These are phyloP conservation scores for Barbus barbus DNA, from an alignment of 2,113 vertebrate genomes.

Conservation along the genomic window DNA sequence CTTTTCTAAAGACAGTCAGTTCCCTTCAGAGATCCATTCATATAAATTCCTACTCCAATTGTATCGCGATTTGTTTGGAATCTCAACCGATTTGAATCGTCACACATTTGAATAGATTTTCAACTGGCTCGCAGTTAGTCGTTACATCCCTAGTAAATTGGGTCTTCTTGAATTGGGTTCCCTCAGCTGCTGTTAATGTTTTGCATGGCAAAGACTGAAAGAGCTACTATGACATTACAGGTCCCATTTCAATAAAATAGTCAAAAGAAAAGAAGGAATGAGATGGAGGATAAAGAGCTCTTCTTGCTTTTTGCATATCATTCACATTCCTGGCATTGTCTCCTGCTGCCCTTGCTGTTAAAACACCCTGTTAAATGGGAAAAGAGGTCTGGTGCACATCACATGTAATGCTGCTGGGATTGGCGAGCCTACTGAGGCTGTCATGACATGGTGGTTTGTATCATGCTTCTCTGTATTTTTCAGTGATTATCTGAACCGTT, in stretches of 20 bases:
- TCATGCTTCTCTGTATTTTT: slow-evolving; percentile 20
- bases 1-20: too few species aligned
- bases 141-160: too few species aligned
- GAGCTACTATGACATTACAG: background rate
- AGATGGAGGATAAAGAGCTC: slow-evolving; percentile 35
- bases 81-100: too few species aligned
- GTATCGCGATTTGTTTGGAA: too few species aligned
- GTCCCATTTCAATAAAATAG: slow-evolving; percentile 24
- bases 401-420: background rate
- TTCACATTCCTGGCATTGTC: slow-evolving; percentile 41
- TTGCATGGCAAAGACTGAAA: background rate
- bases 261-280: background rate
- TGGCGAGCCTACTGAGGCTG: background rate
- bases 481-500: slow-evolving; percentile 11
- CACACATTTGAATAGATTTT: too few species aligned
- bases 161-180: slow-evolving; percentile 7
- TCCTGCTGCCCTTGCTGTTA: slow-evolving; percentile 38
- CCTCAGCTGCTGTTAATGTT: slow-evolving; percentile 7
- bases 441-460: slow-evolving; percentile 7
- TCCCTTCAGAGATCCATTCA: too few species aligned
- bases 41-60: too few species aligned
- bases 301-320: slow-evolving; percentile 43
- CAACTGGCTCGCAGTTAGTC: too few species aligned
- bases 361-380: slow-evolving; percentile 2
- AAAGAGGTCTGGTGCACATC: background rate